Conservation (phyloP, 2,888 invertebrate genomes). For the Meta bourneti region DNA sequence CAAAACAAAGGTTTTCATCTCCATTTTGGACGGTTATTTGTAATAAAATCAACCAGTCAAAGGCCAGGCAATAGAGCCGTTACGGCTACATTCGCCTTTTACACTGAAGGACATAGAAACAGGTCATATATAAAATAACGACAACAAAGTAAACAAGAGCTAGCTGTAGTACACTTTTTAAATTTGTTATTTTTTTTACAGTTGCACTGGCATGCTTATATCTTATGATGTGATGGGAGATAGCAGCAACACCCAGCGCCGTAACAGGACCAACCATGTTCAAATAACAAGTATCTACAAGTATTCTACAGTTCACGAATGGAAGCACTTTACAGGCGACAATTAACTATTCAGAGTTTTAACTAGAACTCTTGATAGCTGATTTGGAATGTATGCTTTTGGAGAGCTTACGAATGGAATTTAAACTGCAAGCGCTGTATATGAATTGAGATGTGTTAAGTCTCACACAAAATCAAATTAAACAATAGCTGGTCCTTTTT, state of each 20-base stretch:
- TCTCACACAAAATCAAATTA: background rate
- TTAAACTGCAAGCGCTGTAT: background rate
- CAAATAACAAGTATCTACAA: constrained; percentile 59
- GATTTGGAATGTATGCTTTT: background rate
- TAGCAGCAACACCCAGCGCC: constrained; percentile 30
- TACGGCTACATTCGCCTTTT: constrained; percentile 71
- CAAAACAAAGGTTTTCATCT: constrained; percentile 65
- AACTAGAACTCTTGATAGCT: background rate
- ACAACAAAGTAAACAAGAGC: constrained; percentile 68
- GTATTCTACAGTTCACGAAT: constrained; percentile 16
- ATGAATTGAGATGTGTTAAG: background rate
- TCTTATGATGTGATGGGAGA: constrained; percentile 42
- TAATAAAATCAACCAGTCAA: constrained; percentile 73
- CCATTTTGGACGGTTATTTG: constrained; percentile 74
- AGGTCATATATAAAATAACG: constrained; percentile 68
- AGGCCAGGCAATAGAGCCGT: constrained; percentile 65
- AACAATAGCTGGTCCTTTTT: background rate
- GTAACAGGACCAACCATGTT: constrained; percentile 66
- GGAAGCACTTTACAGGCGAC: constrained; percentile 55
- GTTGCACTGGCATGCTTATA: constrained; percentile 54
- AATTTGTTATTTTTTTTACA: constrained; percentile 28
- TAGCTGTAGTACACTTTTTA: constrained; percentile 43
- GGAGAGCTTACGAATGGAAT: background rate
- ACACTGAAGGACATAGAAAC: constrained; percentile 69
- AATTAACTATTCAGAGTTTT: background rate